phyloP scores from a whole-genome alignment of 2,797 vertebrate species.

The Protonibea diacanthus region DNA sequence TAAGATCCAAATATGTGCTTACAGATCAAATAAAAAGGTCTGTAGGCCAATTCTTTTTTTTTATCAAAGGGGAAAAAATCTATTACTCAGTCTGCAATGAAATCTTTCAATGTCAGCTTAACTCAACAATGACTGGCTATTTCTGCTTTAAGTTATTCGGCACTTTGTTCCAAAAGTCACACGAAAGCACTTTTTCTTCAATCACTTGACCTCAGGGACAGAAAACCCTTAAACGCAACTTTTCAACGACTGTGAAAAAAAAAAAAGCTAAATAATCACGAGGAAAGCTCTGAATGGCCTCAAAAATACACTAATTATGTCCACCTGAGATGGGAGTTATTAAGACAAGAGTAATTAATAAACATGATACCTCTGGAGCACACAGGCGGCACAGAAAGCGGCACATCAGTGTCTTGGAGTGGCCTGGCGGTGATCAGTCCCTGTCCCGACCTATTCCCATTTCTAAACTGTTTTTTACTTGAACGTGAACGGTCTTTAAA shows the following conservation, averaged over 20 bases:
- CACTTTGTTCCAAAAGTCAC: slow-evolving; percentile 18
- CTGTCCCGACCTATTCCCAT: background rate
- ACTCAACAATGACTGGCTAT: slow-evolving; percentile 13
- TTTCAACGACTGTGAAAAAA: background rate
- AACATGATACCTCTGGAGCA: background rate
- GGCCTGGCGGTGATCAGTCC: background rate
- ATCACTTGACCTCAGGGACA: slow-evolving; percentile 19
- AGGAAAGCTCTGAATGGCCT: background rate
- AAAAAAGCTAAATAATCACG: background rate
- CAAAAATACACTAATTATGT: background rate
- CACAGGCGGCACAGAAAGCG: no score
- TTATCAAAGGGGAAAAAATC: slow-evolving; percentile 8
- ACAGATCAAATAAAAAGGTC: slow-evolving; percentile 4
- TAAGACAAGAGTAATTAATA: background rate
- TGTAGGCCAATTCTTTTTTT: background rate
- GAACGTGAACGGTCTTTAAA: background rate
- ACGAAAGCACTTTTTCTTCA: slow-evolving; percentile 17
- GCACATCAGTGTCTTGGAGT: no score
- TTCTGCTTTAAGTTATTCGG: slow-evolving; percentile 36
- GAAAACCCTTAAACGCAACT: background rate
- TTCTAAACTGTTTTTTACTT: background rate
- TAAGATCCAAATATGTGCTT: slow-evolving; percentile 1
- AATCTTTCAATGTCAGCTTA: slow-evolving; percentile 21
- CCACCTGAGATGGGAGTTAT: background rate
- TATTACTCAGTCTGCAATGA: slow-evolving; percentile 17